phyloP scores from a whole-genome alignment of 2,113 vertebrate species.

The Istiophorus platypterus region DNA sequence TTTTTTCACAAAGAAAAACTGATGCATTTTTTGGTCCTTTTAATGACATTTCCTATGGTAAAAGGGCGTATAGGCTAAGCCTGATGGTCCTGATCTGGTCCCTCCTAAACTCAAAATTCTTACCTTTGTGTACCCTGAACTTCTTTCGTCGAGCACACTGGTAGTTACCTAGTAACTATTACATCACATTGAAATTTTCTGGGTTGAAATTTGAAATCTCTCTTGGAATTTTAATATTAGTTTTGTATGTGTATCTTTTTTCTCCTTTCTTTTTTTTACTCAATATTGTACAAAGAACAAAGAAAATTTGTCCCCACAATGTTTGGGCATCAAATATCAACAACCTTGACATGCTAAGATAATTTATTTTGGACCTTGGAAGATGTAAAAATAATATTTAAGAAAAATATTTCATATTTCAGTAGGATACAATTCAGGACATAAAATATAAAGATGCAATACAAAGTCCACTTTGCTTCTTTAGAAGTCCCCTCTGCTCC shows the following conservation, averaged over 20 bases:
- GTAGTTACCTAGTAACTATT: not conserved
- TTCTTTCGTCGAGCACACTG: not conserved
- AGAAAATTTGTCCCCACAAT: not conserved
- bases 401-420: conserved; percentile 31
- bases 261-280: not conserved
- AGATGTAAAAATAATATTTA: conserved; percentile 4
- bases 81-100: not conserved
- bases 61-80: not conserved
- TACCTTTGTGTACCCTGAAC: not conserved
- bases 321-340: not conserved
- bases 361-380: conserved; percentile 20
- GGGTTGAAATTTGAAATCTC: not conserved
- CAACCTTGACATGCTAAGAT: conserved; percentile 9
- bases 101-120: not conserved
- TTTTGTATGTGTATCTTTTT: not conserved
- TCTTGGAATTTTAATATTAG: not conserved
- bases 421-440: conserved; percentile 18
- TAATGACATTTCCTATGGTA: not conserved
- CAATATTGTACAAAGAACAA: not conserved
- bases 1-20: not conserved
- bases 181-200: not conserved
- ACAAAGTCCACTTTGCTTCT: conserved; percentile 43
- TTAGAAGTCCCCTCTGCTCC: conserved; percentile 2
- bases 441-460: conserved; percentile 25
- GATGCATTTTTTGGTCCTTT: not conserved